phyloP scores from a whole-genome alignment of 2,113 vertebrate species.

The Agelaius tricolor region DNA sequence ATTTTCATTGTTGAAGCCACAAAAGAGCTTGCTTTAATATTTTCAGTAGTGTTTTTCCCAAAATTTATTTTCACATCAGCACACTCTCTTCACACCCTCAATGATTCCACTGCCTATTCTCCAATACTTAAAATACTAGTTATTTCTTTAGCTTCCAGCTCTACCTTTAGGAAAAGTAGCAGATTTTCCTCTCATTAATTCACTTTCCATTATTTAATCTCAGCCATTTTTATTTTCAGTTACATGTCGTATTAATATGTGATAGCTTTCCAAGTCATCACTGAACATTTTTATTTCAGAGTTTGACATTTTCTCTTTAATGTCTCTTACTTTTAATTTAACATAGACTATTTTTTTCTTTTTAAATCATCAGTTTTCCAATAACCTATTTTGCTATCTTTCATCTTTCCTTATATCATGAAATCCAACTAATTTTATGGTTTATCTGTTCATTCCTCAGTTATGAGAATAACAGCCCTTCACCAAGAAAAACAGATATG shows the following conservation, averaged over 20 bases:
- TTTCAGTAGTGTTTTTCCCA: background rate
- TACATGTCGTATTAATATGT: conserved; percentile 30
- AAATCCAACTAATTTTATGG: conserved; percentile 57
- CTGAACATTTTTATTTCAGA: conserved; percentile 63
- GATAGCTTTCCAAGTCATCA: conserved; percentile 46
- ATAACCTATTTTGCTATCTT: conserved; percentile 45
- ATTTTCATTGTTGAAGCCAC: background rate
- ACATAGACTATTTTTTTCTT: conserved; percentile 41
- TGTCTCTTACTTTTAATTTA: conserved; percentile 50
- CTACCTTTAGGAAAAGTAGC: background rate
- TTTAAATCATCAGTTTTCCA: background rate
- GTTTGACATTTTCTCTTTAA: conserved; percentile 63
- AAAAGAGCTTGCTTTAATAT: background rate
- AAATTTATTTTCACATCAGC: background rate
- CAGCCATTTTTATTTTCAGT: conserved; percentile 54
- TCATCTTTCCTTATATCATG: conserved; percentile 62
- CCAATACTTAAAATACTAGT: conserved; percentile 8
- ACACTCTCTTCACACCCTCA: background rate
- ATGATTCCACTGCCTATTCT: background rate
- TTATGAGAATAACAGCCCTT: background rate
- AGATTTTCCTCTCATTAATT: conserved; percentile 18
- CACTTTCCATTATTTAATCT: conserved; percentile 46
- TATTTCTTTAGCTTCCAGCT: background rate
- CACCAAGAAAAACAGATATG: background rate
- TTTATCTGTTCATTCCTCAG: conserved; percentile 18